phyloP scores from a whole-genome alignment of 2,888 invertebrate species.

The Endotricha flammealis region DNA sequence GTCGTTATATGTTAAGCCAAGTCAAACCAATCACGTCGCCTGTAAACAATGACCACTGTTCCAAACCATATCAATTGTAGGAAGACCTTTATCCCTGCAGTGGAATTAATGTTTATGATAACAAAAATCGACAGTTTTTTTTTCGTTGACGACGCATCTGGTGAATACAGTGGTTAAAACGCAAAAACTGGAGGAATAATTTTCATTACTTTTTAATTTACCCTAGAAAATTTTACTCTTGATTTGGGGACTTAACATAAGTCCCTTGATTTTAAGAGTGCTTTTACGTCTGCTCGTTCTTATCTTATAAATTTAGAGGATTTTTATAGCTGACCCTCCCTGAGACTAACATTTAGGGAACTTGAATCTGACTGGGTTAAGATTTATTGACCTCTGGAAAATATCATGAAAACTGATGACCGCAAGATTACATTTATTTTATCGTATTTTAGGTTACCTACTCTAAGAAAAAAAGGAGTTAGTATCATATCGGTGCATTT shows the following conservation, averaged over 20 bases:
- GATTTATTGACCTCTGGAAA: slow-evolving; percentile 5
- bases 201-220: neutral
- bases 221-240: neutral
- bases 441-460: too few species aligned
- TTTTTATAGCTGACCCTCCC: slow-evolving; percentile 2
- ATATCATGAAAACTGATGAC: too few species aligned
- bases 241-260: neutral
- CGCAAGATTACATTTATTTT: too few species aligned
- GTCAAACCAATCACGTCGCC: too few species aligned
- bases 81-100: too few species aligned
- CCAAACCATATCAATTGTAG: too few species aligned
- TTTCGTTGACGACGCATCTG: neutral
- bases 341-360: slow-evolving; percentile 5
- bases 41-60: too few species aligned
- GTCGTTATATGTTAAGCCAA: too few species aligned
- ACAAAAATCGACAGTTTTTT: too few species aligned
- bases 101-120: too few species aligned
- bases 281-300: slow-evolving; percentile 1
- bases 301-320: slow-evolving; percentile 5
- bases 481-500: too few species aligned
- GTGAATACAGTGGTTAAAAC: neutral
- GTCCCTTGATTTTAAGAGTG: slow-evolving; percentile 6
- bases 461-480: too few species aligned
- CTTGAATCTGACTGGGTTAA: slow-evolving; percentile 3
- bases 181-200: neutral